Conservation (phyloP, 2,797 vertebrate genomes). For the Lacerta agilis region DNA sequence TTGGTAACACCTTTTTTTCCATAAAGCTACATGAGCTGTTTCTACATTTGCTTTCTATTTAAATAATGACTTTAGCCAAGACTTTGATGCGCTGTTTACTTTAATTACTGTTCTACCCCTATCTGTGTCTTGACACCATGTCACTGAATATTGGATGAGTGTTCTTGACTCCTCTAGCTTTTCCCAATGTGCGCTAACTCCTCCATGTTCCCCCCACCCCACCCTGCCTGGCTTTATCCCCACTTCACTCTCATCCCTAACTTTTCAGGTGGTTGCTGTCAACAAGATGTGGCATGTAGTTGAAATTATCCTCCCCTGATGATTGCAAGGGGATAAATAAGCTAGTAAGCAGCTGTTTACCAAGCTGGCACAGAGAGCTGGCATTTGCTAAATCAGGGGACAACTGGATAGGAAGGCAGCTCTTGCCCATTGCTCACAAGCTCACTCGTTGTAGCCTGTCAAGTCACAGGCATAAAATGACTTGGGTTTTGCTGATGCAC, state of each 20-base stretch:
- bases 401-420: neutral
- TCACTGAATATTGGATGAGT: constrained; percentile 75
- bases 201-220: neutral
- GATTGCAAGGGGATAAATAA: constrained; percentile 73
- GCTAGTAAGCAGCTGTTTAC: constrained; percentile 68
- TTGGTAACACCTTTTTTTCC: constrained; percentile 72
- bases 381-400: neutral
- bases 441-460: neutral
- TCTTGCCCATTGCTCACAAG: neutral
- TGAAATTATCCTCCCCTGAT: constrained; percentile 50
- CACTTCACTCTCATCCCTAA: constrained; percentile 62
- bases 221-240: constrained; percentile 19
- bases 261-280: constrained; percentile 66
- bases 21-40: constrained; percentile 67
- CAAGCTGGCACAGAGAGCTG: constrained; percentile 49
- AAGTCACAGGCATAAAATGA: neutral
- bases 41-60: constrained; percentile 74
- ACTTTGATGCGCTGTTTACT: constrained; percentile 80
- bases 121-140: constrained; percentile 71
- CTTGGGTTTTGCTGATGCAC: neutral
- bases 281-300: constrained; percentile 70
- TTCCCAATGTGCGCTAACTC: constrained; percentile 2
- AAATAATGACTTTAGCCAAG: constrained; percentile 74
- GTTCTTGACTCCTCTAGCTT: constrained; percentile 53
- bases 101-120: constrained; percentile 76